Conservation (phyloP, 2,888 invertebrate genomes). For the Pinctada fucata region DNA sequence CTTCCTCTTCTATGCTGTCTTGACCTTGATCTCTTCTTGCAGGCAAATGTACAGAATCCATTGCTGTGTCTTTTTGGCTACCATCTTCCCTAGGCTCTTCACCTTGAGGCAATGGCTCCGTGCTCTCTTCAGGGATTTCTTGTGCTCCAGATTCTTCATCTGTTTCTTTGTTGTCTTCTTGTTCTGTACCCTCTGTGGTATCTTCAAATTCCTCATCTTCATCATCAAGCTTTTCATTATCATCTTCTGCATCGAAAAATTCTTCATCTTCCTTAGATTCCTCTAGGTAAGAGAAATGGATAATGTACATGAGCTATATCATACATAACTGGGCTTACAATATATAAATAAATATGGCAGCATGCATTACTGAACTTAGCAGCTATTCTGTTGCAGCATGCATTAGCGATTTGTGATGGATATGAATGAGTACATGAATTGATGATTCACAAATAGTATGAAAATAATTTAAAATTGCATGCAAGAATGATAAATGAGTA, state of each 20-base stretch:
- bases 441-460: neutral
- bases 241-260: constrained; percentile 31
- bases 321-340: too few species aligned
- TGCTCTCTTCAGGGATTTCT: too few species aligned
- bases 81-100: neutral
- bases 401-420: neutral
- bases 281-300: neutral
- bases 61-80: neutral
- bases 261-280: constrained; percentile 35
- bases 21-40: neutral
- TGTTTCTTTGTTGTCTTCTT: neutral
- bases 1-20: neutral
- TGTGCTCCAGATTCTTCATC: neutral
- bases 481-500: too few species aligned
- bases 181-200: neutral
- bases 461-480: neutral
- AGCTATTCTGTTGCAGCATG: too few species aligned
- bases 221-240: constrained; percentile 7
- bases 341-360: too few species aligned
- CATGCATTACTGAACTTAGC: too few species aligned
- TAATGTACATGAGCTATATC: too few species aligned
- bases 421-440: neutral
- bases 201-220: neutral
- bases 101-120: too few species aligned
- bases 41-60: neutral